Percentiles rank a stretch among this genome's conserved stretches.
Evolutionary conservation across 2,888 invertebrate genomes (phyloP).

Genomic region (Petrolisthes cinctipes): DNA sequence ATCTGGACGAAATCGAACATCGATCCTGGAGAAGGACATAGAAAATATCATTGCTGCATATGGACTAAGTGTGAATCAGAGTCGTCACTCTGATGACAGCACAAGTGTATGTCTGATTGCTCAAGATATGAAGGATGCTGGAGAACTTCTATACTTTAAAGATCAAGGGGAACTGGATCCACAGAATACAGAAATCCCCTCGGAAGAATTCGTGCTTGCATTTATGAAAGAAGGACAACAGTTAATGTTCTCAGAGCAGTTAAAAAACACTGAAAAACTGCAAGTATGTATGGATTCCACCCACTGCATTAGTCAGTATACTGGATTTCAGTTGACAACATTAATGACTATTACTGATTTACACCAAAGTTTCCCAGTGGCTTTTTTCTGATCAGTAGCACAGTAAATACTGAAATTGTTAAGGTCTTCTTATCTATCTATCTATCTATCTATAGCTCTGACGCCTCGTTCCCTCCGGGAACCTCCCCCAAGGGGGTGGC

Average conservation of each 20-base stretch:
- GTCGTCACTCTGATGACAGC: constrained; percentile 11
- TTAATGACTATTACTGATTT: constrained; percentile 14
- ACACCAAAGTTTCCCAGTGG: constrained; percentile 12
- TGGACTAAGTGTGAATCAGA: not conserved
- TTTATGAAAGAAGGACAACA: constrained; percentile 13
- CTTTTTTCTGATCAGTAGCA: constrained; percentile 14
- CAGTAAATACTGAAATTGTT: constrained; percentile 8
- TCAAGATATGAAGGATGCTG: not conserved
- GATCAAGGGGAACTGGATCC: constrained; percentile 11
- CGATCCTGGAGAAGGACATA: constrained; percentile 3
- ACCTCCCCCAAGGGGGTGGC: no score
- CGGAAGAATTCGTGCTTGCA: constrained; percentile 6
- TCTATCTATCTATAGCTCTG: no score
- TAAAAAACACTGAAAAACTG: not conserved
- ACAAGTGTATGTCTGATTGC: constrained; percentile 4
- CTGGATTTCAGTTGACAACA: constrained; percentile 15
- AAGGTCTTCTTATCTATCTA: constrained; percentile 11
- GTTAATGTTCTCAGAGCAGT: not conserved
- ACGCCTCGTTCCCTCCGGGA: no score
- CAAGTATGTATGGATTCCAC: constrained; percentile 24
- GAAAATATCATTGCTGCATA: not conserved
- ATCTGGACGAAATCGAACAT: not conserved
- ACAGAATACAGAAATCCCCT: not conserved
- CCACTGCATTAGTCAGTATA: constrained; percentile 21
- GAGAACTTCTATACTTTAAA: constrained; percentile 16